Evolutionary conservation across 1,140 invertebrate species (phyloP), one percentile per base, ranked within the genome.

Genomic region (Caenorhabditis latens): DNA sequence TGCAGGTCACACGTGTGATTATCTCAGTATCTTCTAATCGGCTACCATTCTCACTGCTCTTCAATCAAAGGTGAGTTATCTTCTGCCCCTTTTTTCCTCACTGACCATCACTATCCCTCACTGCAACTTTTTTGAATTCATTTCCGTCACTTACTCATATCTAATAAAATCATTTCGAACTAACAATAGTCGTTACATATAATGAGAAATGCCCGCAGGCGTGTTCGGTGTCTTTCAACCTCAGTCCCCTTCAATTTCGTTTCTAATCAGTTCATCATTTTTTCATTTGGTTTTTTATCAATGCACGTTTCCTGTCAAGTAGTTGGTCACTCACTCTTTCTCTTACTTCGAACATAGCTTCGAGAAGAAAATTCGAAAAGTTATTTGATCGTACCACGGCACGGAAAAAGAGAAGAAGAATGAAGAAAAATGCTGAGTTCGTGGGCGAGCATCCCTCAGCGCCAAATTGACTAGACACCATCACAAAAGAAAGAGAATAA

Each of bases 201-300:
- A 46, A 71, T 48, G 42, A 19, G 42, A 63, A 71, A 19, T 42
- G 42, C 65, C 40, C 40, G 65, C n/a, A 8, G 46, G 43, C n/a
- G 14, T 71, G 4, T 11, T 65, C 32, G 61, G 61, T n/a, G 16
- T n/a, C 24, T 71, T n/a, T 46, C 65, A 8, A n/a, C 19, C 5
- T 46, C 65, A 14, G 65, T 21, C n/a, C 42, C 14, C 2, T 19
- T 71, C 19, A 32, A 32, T 71, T 21, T 46, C 46, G 4, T 71
- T 46, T 46, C 14, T 71, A 46, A 71, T 71, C 65, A 71, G 65
- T 71, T 32, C 7, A 65, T 65, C 40, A n/a, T 19, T 19, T 58
- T 16, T 13, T 53, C 55, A 19, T 58, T n/a, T 11, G 4, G 1
- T 58, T 14, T n/a, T n/a, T 58, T 58, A 58, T 58, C 55, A 11